phyloP scores from a whole-genome alignment of 2,888 invertebrate species.

The Drosophila colorata region DNA sequence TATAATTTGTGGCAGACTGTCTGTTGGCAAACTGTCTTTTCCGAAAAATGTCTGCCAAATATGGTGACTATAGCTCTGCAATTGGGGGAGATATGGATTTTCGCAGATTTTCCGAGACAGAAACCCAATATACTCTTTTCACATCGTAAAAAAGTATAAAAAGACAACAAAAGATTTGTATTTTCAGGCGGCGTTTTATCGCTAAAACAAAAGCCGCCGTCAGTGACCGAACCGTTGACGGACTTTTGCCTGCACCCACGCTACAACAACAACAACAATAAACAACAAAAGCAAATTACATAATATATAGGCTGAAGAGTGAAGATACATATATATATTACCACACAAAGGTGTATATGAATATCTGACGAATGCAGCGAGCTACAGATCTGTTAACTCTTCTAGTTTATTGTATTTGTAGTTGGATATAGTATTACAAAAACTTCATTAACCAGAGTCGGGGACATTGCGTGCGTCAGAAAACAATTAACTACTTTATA shows the following conservation, averaged over 20 bases:
- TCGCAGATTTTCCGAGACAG: background rate
- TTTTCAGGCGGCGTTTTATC: conserved; percentile 59
- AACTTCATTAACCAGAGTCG: conserved; percentile 9
- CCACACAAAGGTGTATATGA: background rate
- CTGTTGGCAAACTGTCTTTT: too few relatives aligned
- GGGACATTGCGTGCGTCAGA: conserved; percentile 29
- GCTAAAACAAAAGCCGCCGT: conserved; percentile 60
- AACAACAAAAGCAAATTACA: conserved; percentile 28
- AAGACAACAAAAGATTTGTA: conserved; percentile 41
- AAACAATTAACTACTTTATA: conserved; percentile 17
- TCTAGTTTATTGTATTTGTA: conserved; percentile 8
- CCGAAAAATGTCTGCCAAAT: too few relatives aligned
- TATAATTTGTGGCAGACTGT: too few relatives aligned
- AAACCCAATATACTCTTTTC: background rate
- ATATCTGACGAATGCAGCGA: conserved; percentile 3
- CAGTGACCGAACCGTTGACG: conserved; percentile 22
- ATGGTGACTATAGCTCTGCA: too few relatives aligned
- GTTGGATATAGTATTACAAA: conserved; percentile 30
- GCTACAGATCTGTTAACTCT: conserved; percentile 21
- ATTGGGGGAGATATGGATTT: too few relatives aligned
- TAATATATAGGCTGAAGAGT: conserved; percentile 8
- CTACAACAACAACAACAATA: conserved; percentile 30
- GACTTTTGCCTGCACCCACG: conserved; percentile 48
- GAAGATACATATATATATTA: conserved; percentile 10
- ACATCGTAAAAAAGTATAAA: background rate